phyloP scores from a whole-genome alignment of 2,797 vertebrate species.

The Myioborus miniatus region DNA sequence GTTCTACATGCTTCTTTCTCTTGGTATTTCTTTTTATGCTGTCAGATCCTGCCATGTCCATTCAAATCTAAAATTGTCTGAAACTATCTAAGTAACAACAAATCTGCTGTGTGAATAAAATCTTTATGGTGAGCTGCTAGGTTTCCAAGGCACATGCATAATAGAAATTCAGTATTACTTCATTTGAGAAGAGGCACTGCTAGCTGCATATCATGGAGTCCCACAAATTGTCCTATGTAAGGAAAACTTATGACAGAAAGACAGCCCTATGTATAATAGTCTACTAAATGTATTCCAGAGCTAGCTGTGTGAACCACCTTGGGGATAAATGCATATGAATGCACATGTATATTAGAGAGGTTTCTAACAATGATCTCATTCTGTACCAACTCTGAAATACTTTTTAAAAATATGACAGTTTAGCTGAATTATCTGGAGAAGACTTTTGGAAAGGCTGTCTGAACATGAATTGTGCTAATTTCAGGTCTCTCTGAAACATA shows the following conservation, averaged over 20 bases:
- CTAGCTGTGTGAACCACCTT: conserved; percentile 57
- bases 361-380: conserved; percentile 68
- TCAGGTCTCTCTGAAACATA: not conserved
- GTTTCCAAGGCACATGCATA: conserved; percentile 79
- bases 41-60: conserved; percentile 79
- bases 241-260: conserved; percentile 71
- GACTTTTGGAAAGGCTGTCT: conserved; percentile 39
- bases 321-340: conserved; percentile 48
- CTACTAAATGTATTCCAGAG: conserved; percentile 58
- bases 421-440: conserved; percentile 61
- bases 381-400: conserved; percentile 54
- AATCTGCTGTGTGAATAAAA: conserved; percentile 81
- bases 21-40: conserved; percentile 76
- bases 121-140: conserved; percentile 78
- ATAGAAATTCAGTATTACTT: conserved; percentile 79
- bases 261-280: conserved; percentile 41
- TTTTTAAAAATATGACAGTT: conserved; percentile 53
- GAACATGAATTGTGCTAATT: conserved; percentile 42
- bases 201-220: conserved; percentile 73
- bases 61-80: conserved; percentile 80
- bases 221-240: conserved; percentile 75
- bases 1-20: conserved; percentile 70
- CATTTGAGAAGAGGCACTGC: conserved; percentile 69
- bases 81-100: conserved; percentile 81
- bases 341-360: conserved; percentile 57